These are phyloP conservation scores for Patella pellucida DNA, from an alignment of 2,888 invertebrate species.

Conservation along the genomic window DNA sequence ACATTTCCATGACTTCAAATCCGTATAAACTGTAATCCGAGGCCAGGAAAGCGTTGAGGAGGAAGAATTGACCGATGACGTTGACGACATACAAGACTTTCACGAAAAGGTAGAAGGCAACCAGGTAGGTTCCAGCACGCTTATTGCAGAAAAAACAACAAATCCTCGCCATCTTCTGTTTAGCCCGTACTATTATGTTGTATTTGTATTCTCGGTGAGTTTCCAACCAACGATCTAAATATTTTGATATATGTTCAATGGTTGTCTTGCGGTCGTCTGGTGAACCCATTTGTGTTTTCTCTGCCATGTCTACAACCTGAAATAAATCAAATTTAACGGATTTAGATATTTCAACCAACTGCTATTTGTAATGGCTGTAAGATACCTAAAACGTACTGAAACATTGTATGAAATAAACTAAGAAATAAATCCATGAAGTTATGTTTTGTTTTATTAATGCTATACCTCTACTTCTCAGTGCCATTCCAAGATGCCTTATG, in stretches of 20 bases:
- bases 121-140: slow-evolving; percentile 59
- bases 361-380: no score
- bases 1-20: slow-evolving; percentile 48
- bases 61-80: slow-evolving; percentile 60
- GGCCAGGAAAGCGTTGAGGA: slow-evolving; percentile 63
- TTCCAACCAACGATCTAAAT: slow-evolving; percentile 61
- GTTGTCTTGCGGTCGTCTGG: slow-evolving; percentile 58
- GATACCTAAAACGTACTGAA: no score
- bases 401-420: no score
- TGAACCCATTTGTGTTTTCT: slow-evolving; percentile 58
- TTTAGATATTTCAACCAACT: neutral
- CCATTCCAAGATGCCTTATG: no score
- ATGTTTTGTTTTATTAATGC: no score
- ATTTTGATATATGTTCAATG: slow-evolving; percentile 56
- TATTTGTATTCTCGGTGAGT: slow-evolving; percentile 58
- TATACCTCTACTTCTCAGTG: no score
- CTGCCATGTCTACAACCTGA: slow-evolving; percentile 46
- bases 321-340: neutral
- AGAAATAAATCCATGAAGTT: no score
- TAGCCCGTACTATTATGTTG: slow-evolving; percentile 52
- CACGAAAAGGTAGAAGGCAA: slow-evolving; percentile 56
- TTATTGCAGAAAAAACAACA: slow-evolving; percentile 62
- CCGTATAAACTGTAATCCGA: slow-evolving; percentile 62
- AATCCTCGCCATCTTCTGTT: slow-evolving; percentile 47
- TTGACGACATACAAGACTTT: slow-evolving; percentile 59